Conservation (phyloP, 2,888 invertebrate species). For the Dorcus hopei region DNA sequence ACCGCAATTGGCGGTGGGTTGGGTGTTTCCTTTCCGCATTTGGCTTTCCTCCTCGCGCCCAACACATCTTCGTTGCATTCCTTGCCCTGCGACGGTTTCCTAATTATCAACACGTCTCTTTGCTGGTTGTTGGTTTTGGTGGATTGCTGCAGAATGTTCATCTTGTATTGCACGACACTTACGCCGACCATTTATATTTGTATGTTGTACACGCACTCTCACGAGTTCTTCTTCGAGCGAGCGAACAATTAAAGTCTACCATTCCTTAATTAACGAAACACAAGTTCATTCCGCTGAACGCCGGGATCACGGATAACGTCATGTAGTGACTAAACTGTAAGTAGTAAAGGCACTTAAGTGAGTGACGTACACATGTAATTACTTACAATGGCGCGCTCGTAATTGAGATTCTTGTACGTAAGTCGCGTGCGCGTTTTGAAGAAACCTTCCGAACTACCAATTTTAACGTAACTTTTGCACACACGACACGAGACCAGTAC, state of each 20-base stretch:
- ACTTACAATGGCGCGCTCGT: constrained; percentile 35
- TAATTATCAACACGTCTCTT: constrained; percentile 14
- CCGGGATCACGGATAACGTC: constrained; percentile 10
- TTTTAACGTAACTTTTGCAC: constrained; percentile 45
- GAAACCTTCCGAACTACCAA: constrained; percentile 39
- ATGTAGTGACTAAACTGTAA: constrained; percentile 5
- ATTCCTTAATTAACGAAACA: constrained; percentile 10
- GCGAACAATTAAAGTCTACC: not conserved
- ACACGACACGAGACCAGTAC: constrained; percentile 48
- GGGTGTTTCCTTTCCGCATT: constrained; percentile 29
- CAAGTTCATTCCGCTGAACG: constrained; percentile 7
- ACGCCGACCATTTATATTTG: constrained; percentile 54
- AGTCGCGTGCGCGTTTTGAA: constrained; percentile 43
- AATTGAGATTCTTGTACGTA: constrained; percentile 31
- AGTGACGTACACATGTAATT: constrained; percentile 31
- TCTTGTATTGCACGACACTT: constrained; percentile 58
- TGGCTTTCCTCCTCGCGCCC: constrained; percentile 36
- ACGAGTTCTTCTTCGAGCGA: constrained; percentile 1
- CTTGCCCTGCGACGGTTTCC: constrained; percentile 30
- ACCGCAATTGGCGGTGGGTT: constrained; percentile 75
- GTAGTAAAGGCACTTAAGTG: constrained; percentile 8
- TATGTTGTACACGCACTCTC: too few species aligned
- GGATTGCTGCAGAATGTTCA: constrained; percentile 64
- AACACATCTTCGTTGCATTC: constrained; percentile 34
- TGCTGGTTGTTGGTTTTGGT: constrained; percentile 52